These are phyloP conservation scores for Heliornis fulica DNA, from an alignment of 2,113 vertebrate genomes.

Conservation along the genomic window DNA sequence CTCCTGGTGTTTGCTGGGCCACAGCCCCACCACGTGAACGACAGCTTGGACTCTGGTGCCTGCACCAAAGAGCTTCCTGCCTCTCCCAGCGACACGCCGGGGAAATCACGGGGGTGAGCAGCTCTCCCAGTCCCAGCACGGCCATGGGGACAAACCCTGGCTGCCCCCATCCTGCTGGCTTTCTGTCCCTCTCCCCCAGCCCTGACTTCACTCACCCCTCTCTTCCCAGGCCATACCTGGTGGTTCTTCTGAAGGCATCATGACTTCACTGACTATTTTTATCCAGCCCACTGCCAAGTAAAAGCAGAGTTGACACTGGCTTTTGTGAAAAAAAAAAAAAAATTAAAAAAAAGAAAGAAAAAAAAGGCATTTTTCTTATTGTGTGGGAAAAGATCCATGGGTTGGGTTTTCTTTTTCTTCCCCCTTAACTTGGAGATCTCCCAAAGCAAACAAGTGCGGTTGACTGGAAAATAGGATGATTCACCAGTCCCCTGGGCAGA, in stretches of 20 bases:
- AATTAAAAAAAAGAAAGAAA: not conserved
- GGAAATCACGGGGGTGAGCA: not conserved
- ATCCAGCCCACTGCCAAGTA: slow-evolving; percentile 52
- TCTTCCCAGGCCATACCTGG: slow-evolving; percentile 41
- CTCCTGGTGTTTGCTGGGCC: not conserved
- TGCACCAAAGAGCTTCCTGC: not conserved
- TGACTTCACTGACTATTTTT: slow-evolving; percentile 60
- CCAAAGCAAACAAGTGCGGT: slow-evolving; percentile 64
- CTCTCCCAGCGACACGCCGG: not conserved
- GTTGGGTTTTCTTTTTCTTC: slow-evolving; percentile 58
- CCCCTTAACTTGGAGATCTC: slow-evolving; percentile 64
- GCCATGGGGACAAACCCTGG: not conserved
- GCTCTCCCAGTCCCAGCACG: not conserved
- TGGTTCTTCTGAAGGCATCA: not conserved
- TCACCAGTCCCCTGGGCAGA: slow-evolving; percentile 69
- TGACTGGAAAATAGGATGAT: slow-evolving; percentile 70
- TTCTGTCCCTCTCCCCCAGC: not conserved
- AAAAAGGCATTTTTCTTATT: slow-evolving; percentile 61
- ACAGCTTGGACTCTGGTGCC: not conserved
- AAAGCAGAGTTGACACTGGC: slow-evolving; percentile 52
- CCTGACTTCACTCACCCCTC: not conserved
- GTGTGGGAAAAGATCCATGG: slow-evolving; percentile 66
- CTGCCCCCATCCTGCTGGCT: accelerated
- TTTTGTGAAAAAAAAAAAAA: not conserved
- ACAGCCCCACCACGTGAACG: not conserved